Percentiles rank a stretch among this genome's conserved stretches.
These are phyloP conservation scores for Percopsis omiscomaycus DNA, from an alignment of 2,797 vertebrate species.

Conservation along the genomic window DNA sequence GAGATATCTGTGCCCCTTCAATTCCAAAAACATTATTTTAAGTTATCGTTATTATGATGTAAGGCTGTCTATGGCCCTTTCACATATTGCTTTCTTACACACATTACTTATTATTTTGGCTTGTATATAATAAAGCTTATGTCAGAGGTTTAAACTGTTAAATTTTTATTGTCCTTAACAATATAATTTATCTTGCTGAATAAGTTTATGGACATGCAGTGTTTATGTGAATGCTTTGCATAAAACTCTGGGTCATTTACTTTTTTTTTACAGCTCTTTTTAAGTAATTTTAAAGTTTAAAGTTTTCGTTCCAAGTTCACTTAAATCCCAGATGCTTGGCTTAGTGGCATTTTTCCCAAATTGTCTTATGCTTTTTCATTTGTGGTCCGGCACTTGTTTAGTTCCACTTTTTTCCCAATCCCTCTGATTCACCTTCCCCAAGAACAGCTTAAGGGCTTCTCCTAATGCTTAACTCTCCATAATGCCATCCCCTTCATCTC, in stretches of 20 bases:
- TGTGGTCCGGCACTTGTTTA: slow-evolving; percentile 75
- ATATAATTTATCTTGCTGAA: too few species aligned
- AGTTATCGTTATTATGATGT: neutral
- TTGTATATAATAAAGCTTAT: neutral
- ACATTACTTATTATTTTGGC: neutral
- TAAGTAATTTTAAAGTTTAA: slow-evolving; percentile 67
- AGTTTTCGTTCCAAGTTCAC: slow-evolving; percentile 71
- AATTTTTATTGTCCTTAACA: too few species aligned
- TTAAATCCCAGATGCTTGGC: slow-evolving; percentile 73
- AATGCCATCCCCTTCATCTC: slow-evolving; percentile 77
- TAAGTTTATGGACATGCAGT: slow-evolving; percentile 23
- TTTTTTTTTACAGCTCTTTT: slow-evolving; percentile 48
- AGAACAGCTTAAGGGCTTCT: slow-evolving; percentile 76
- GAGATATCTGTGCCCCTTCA: slow-evolving; percentile 9
- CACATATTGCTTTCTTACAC: neutral
- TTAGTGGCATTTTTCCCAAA: slow-evolving; percentile 74
- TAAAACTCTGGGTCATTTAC: slow-evolving; percentile 27
- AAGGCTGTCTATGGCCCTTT: neutral
- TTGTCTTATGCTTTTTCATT: slow-evolving; percentile 70
- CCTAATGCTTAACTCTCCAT: slow-evolving; percentile 73
- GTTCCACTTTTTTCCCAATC: slow-evolving; percentile 78
- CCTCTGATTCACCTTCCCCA: slow-evolving; percentile 81
- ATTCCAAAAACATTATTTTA: slow-evolving; percentile 13
- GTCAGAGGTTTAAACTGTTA: neutral
- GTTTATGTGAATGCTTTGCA: slow-evolving; percentile 27